Base-by-base conservation (phyloP, 1,140 invertebrate genomes). In the Aphelenchoides besseyi region DNA sequence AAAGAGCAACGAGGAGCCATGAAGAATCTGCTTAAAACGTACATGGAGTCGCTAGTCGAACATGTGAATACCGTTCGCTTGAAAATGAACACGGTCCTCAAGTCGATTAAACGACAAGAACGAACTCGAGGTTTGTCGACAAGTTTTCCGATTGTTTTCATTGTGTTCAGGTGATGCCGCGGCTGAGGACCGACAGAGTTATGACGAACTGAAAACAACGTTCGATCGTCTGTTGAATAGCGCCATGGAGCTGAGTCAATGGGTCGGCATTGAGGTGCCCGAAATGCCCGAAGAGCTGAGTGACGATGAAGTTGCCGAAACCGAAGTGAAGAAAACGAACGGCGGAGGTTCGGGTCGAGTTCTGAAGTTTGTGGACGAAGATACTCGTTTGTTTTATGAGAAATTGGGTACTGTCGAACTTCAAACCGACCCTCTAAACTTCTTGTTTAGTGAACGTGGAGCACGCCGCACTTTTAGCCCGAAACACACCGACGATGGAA, bases 381-480 rank as follows among this genome's bases (percentile, higher is more conserved):
- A 98, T 84, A 93, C 93, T 0, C 89, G 92, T 83, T 88, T 90
- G 59, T 97, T 98, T 82, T 98, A 98, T 85, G 93, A 95, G 79
- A 90, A 90, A 83, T 85, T 97, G 36, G 92, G 55, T 59, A n/a
- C 12, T 16, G n/a, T 5, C 12, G n/a, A 12, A 12, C 92, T 2
- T 93, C 97, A 87, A 86, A 97, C 28, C 5, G n/a, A 41, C n/a
- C n/a, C n/a, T 5, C n/a, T 41, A 41, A 41, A 41, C n/a, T 8
- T 41, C 79, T 91, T 92, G 16, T 93, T 94, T 80, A 87, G 55
- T 28, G 2, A 59, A 59, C 29, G 55, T 59, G 12, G 55, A 59
- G 29, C 55, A 59, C 12, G 55, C 55, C 55, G 29, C 55, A 0
- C n/a, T n/a, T n/a, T 12, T 32, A 16, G 28, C 55, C 12, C 55